A percentile compares a stretch with the other conserved stretches of the same genome.
Conservation (phyloP, 2,113 vertebrate genomes). For the Phasianus colchicus region DNA sequence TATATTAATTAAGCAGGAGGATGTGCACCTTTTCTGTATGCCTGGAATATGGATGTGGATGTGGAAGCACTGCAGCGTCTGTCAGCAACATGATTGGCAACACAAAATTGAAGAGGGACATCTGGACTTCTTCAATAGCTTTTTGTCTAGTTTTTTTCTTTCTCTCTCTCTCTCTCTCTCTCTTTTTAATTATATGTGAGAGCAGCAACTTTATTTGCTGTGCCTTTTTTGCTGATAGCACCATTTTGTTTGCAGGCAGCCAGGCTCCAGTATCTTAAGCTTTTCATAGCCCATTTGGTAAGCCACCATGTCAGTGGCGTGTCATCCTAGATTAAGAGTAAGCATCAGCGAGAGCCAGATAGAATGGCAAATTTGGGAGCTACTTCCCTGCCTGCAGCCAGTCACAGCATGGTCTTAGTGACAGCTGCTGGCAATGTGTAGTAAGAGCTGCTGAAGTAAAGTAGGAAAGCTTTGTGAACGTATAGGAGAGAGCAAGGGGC, state of each 20-base stretch:
- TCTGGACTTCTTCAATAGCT: background rate
- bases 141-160: background rate
- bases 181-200: background rate
- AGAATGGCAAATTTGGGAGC: background rate
- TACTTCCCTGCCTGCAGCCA: background rate
- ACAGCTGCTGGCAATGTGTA: slow-evolving; percentile 10
- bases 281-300: background rate
- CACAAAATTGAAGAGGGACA: background rate
- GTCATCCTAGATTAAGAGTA: background rate
- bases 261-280: background rate
- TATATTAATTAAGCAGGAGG: background rate
- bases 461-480: background rate
- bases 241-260: background rate
- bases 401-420: background rate
- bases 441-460: background rate
- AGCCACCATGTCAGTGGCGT: background rate
- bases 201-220: background rate
- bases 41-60: background rate
- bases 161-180: background rate
- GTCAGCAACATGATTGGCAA: background rate
- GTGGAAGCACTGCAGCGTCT: background rate
- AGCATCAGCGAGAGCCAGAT: background rate
- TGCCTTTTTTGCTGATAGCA: background rate
- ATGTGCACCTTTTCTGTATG: background rate
- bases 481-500: background rate